Percentiles rank a stretch among this genome's conserved stretches.
Evolutionary conservation across 1,140 invertebrate genomes (phyloP).

Genomic region (Microvelia longipes): DNA sequence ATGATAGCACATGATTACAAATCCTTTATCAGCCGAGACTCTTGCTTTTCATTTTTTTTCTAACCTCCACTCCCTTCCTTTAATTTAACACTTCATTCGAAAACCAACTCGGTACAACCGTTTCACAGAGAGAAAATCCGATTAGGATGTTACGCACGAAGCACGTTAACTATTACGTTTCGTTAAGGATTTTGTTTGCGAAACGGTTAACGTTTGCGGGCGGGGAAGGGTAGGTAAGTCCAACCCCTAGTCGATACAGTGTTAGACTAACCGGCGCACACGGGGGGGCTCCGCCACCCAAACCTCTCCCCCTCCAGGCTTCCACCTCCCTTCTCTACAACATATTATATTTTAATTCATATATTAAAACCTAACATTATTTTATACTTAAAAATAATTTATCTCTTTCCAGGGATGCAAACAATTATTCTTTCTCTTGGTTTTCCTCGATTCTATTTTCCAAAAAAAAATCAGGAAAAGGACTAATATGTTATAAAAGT

Average conservation of each 20-base stretch:
- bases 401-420: background rate
- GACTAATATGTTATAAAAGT: no score
- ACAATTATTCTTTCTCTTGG: background rate
- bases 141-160: no score
- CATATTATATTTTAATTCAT: background rate
- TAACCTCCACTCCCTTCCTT: background rate
- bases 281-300: background rate
- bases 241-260: background rate
- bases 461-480: no score
- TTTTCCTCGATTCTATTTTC: no score
- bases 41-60: background rate
- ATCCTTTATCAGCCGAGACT: background rate
- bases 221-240: background rate
- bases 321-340: background rate
- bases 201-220: background rate
- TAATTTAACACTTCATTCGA: background rate
- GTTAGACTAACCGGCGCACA: background rate
- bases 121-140: no score
- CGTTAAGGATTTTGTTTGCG: no score
- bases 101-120: no score
- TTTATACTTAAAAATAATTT: background rate
- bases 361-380: background rate
- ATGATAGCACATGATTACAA: constrained; percentile 12
- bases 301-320: constrained; percentile 1
- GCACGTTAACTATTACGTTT: no score